Evolutionary conservation across 1,140 invertebrate genomes (phyloP), one percentile per base, ranked within the genome.

Genomic region (Zelostemma sp.): DNA sequence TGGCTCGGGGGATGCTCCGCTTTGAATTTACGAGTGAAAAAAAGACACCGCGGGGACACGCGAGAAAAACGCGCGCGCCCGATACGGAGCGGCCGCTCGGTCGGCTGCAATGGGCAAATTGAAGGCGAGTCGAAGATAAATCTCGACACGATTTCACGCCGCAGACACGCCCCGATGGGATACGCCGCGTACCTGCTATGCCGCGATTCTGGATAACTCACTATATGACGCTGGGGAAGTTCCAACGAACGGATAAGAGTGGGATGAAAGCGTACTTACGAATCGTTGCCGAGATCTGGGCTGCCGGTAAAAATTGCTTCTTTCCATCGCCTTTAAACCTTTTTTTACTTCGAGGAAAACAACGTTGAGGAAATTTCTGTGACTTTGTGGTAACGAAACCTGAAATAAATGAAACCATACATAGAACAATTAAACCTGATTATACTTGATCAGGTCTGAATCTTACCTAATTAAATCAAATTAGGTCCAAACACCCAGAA

Each of bases 51-150:
- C 28, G 61, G 60, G 57, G 65, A 64, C 56, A 65, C 47, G 50
- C 43, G 55, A 70, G 67, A 63, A 66, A 66, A 65, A 63, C 60
- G 35, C 51, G 59, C 28, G 61, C 61, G 56, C 57, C 67, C 58
- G 50, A 73, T 69, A 53, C 55, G 57, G 56, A 70, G 54, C 47
- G 51, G 43, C 35, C 53, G 49, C 38, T 21, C 50, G 38, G 50
- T 62, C 59, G 49, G 43, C 60, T 54, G 45, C 53, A 62, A 75
- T 68, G 65, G 67, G 57, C 64, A 75, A 75, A 75, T 71, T 75
- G 75, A 63, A 76, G 65, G 65, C 68, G 58, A 72, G 70, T 72
- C 55, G 63, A 43, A 73, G 68, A 75, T 77, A 75, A 75, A 77
- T 77, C 75, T 76, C 58, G 63, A 60, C 58, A 58, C 47, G 70